Base-by-base conservation (phyloP, 2,888 invertebrate species). In the Chalcosyrphus nemorum region DNA sequence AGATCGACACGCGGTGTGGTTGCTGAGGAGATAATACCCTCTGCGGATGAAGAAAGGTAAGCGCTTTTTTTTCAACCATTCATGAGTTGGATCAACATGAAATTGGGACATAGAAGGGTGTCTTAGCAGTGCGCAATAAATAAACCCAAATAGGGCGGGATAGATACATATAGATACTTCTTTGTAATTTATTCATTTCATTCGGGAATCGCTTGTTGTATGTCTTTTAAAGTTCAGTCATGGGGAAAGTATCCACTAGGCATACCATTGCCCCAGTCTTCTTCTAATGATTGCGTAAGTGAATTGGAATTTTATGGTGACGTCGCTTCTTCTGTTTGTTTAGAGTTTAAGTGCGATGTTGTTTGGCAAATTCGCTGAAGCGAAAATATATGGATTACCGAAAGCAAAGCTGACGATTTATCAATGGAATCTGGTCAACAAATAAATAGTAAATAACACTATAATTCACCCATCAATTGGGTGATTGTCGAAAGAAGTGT, bases 401-500 rank as follows among this genome's bases (percentile, higher is more conserved):
- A 47, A n/a, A 47, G 24, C 47, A 21, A n/a, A 47, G 24, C 59
- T 59, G 59, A 59, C 59, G 59, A 41, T 43, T 59, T 59, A 59
- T 59, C 59, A 43, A 59, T 59, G 59, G 59, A 59, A 59, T 59
- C 59, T 43, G 59, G 27, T 59, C 59, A 59, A 59, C 59, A 59
- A 43, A 41, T 24, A 43, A 17, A 27, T 27, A 41, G 41, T 13
- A 27, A 47, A 47, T 24, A 43, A 59, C 21, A 13, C 41, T 27
- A 41, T 27, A 59, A 41, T 24, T 15, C 41, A 41, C 59, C n/a
- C 41, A 41, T 24, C 41, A 59, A 59, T 59, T 59, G 41, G 59
- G 4, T 9, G 59, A 24, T 47, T 47, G 59, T 41, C 38, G 35
- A 38, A 21, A 6, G n/a, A 9, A 6, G n/a, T 24, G 50, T 32